Evolutionary conservation across 2,797 vertebrate genomes (phyloP), one percentile per base, ranked within the genome.

Genomic region (Eutrigla gurnardus): DNA sequence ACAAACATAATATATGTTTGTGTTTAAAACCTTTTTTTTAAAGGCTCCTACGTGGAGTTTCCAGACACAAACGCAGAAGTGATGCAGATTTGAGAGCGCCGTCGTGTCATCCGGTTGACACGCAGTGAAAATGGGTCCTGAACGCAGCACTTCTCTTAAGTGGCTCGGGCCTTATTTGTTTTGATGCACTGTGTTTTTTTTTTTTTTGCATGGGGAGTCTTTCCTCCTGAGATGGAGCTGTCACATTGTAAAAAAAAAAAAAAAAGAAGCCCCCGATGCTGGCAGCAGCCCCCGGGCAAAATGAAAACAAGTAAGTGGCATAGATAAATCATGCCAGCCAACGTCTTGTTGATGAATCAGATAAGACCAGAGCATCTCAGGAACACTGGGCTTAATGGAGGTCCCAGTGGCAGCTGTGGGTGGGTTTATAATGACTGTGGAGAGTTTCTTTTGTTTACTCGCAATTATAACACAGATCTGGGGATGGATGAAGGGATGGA

Each of bases 221-320:
- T 93, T 80, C 84, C 94, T 93, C 93, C 85, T 82, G 94, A 94
- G 95, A 95, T 89, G 91, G 92, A 94, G 92, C 94, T 95, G 94
- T 95, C 94, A 94, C 88, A 53, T 82, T 91, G 93, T 91, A 91
- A 93, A 92, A 25, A 25, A 25, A 25, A 25, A 25, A 25, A 25
- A 25, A 25, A 25, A 88, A 89, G 89, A 90, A 88, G 89, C 91
- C 92, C 93, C 91, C n/a, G 85, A 93, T 54, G 92, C 94, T 94
- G 93, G 94, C 93, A 93, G 94, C 93, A 89, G 92, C 94, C 94
- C 91, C 89, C 88, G 76, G 94, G 95, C 94, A 94, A 94, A 92
- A 93, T 92, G 92, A 94, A 95, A 94, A 95, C 93, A 94, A 94
- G 92, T 93, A 94, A 95, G 94, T 93, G 93, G 93, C 93, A 94